These are phyloP conservation scores for Megalopta genalis DNA, from an alignment of 1,140 invertebrate species.

Conservation along the genomic window DNA sequence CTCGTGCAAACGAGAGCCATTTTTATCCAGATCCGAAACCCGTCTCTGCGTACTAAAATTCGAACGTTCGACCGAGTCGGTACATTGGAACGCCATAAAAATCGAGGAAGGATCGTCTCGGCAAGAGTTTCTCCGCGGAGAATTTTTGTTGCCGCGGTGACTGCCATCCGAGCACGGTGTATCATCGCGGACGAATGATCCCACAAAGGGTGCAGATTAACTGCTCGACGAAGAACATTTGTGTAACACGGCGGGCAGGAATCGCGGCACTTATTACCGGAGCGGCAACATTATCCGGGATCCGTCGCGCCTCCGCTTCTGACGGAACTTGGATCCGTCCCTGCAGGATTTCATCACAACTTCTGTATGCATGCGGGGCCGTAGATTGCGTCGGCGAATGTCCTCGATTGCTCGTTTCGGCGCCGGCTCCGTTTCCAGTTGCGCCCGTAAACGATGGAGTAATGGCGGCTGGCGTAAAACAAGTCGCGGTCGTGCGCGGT, in stretches of 20 bases:
- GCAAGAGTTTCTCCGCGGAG: too few relatives aligned
- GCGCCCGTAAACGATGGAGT: constrained; percentile 12
- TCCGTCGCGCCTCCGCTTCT: background rate
- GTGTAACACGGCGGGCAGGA: constrained; percentile 12
- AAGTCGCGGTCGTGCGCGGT: background rate
- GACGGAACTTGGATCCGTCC: constrained; percentile 25
- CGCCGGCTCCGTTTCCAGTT: constrained; percentile 18
- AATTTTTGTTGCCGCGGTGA: too few relatives aligned
- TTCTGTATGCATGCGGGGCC: constrained; percentile 31
- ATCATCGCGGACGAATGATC: too few relatives aligned
- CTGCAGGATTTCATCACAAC: constrained; percentile 11
- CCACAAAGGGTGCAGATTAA: background rate
- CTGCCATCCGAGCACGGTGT: too few relatives aligned
- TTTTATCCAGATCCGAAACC: too few relatives aligned
- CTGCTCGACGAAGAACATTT: constrained; percentile 5
- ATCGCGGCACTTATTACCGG: constrained; percentile 32
- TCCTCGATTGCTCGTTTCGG: constrained; percentile 41
- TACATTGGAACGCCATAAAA: too few relatives aligned
- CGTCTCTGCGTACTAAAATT: too few relatives aligned
- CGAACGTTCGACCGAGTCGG: too few relatives aligned
- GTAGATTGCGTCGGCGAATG: constrained; percentile 36
- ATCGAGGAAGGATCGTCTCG: too few relatives aligned
- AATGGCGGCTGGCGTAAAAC: background rate
- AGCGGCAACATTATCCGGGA: constrained; percentile 36
- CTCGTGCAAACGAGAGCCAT: too few relatives aligned